phyloP scores from a whole-genome alignment of 2,797 vertebrate species.

The Craterocephalus amniculus region DNA sequence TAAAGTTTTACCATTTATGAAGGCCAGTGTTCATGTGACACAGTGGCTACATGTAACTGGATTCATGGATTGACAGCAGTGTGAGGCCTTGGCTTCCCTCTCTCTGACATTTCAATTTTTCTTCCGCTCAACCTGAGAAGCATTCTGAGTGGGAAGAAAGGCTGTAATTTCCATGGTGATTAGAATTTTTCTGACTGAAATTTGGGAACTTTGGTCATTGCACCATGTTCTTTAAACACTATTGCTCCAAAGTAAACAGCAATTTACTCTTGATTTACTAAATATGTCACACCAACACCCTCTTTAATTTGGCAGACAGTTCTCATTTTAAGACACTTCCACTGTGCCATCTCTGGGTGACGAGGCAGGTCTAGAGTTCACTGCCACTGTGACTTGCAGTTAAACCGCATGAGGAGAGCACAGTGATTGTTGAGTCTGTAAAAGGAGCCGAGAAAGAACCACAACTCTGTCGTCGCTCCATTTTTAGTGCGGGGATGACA shows the following conservation, averaged over 20 bases:
- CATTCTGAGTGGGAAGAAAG: constrained; percentile 15
- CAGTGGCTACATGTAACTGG: background rate
- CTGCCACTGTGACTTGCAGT: constrained; percentile 40
- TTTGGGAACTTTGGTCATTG: constrained; percentile 2
- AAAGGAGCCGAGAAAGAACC: constrained; percentile 64
- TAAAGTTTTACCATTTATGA: background rate
- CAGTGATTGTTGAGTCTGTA: constrained; percentile 63
- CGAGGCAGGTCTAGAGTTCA: constrained; percentile 60
- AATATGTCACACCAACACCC: constrained; percentile 42
- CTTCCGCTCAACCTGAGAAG: background rate
- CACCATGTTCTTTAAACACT: constrained; percentile 40
- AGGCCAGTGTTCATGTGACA: background rate
- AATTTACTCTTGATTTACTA: constrained; percentile 50
- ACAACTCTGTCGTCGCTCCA: constrained; percentile 52
- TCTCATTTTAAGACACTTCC: constrained; percentile 54
- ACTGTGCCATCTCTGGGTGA: constrained; percentile 51
- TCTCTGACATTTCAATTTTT: constrained; percentile 14
- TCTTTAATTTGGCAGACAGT: constrained; percentile 61
- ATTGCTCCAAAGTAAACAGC: constrained; percentile 32
- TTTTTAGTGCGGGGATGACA: constrained; percentile 54
- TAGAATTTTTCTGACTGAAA: constrained; percentile 22
- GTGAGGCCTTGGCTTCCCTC: constrained; percentile 14
- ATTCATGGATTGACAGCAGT: background rate
- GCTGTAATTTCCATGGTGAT: constrained; percentile 41
- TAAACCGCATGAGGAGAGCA: constrained; percentile 72